Percentiles rank a stretch among this genome's conserved stretches.
Evolutionary conservation across 35 echinoderm and acorn worm genomes (phyloP).

Genomic region (Ophioderma brevispina): DNA sequence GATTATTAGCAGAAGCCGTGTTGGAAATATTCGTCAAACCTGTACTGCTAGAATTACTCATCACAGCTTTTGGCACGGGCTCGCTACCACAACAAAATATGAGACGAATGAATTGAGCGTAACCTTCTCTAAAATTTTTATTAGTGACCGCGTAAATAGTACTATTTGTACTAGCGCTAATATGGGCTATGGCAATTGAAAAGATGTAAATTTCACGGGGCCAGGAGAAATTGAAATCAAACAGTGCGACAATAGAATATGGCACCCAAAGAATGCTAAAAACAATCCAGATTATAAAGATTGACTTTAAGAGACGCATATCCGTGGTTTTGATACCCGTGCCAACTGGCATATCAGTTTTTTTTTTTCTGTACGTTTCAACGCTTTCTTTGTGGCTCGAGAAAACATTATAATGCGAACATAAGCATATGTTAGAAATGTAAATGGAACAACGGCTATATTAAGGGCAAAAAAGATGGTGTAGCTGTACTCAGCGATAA

Average conservation of each 20-base stretch:
- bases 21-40: conserved; percentile 54
- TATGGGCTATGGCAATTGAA: conserved; percentile 51
- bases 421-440: conserved; percentile 60
- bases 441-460: conserved; percentile 50
- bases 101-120: conserved; percentile 46
- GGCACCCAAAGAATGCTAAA: conserved; percentile 80
- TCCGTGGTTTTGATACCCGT: conserved; percentile 44
- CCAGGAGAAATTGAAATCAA: conserved; percentile 44
- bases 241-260: conserved; percentile 56
- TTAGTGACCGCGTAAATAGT: conserved; percentile 12
- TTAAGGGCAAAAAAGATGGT: conserved; percentile 67
- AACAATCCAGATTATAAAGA: conserved; percentile 56
- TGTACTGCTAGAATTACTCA: conserved; percentile 59
- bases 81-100: conserved; percentile 47
- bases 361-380: too few species aligned
- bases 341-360: too few species aligned
- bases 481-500: conserved; percentile 62
- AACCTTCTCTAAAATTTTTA: conserved; percentile 52
- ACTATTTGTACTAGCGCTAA: conserved; percentile 71
- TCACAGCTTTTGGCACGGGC: conserved; percentile 66
- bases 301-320: conserved; percentile 23
- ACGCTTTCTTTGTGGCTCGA: too few species aligned
- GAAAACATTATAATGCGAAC: conserved; percentile 28
- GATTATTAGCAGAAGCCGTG: conserved; percentile 45
- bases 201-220: conserved; percentile 44